A percentile compares a stretch with the other conserved stretches of the same genome.
These are phyloP conservation scores for Clitarchus hookeri DNA, from an alignment of 2,888 invertebrate species.

Conservation along the genomic window DNA sequence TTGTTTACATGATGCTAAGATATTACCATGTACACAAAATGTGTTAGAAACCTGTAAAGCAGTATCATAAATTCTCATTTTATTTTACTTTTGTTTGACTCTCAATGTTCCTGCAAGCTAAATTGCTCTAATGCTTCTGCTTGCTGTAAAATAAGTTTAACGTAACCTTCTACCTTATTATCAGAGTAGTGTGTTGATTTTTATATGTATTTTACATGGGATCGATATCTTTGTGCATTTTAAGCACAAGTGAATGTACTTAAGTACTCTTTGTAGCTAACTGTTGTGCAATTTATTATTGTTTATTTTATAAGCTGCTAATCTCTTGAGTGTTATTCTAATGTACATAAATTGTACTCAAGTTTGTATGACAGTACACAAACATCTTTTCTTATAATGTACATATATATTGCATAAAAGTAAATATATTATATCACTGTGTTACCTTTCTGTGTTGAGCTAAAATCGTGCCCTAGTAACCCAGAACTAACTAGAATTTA, in stretches of 20 bases:
- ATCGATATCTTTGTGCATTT: background rate
- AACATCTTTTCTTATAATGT: background rate
- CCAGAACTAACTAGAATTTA: too few species aligned
- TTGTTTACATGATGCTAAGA: background rate
- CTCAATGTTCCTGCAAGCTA: background rate
- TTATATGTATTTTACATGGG: slow-evolving; percentile 1
- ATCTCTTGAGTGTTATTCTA: background rate
- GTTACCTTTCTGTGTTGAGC: background rate
- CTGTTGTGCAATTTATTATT: slow-evolving; percentile 6
- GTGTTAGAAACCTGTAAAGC: background rate
- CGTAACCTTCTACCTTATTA: background rate
- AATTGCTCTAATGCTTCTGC: background rate
- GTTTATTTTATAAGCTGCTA: background rate
- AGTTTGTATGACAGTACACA: background rate
- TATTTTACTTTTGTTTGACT: background rate
- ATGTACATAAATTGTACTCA: background rate
- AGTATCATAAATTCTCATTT: background rate
- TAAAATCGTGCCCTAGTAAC: too few species aligned
- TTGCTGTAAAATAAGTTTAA: background rate
- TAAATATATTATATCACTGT: background rate
- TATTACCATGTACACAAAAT: background rate
- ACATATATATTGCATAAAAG: background rate
- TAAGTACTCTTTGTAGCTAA: background rate
- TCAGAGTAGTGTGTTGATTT: background rate
- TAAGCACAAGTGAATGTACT: background rate